These are phyloP conservation scores for Halichoerus grypus DNA, from an alignment of 2,113 vertebrate genomes.

Conservation along the genomic window DNA sequence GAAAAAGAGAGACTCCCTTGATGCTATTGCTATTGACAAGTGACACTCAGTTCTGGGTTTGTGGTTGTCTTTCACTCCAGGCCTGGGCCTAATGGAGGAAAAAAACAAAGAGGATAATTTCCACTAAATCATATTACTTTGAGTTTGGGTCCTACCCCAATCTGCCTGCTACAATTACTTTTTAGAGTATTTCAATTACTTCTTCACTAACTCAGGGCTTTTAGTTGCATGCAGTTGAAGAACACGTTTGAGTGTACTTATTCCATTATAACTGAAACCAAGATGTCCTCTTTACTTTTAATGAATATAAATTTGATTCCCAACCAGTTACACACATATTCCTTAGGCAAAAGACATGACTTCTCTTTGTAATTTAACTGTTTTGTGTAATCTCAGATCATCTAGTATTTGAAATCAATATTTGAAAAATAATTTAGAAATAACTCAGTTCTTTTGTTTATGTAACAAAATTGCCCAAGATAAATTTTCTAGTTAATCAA, in stretches of 20 bases:
- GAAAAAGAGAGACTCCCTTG: not conserved
- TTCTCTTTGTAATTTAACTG: not conserved
- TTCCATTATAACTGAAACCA: not conserved
- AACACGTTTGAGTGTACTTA: not conserved
- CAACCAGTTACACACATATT: not conserved
- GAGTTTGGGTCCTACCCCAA: not conserved
- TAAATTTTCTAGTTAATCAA: not conserved
- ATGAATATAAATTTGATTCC: not conserved
- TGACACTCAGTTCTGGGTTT: not conserved
- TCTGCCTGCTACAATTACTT: not conserved
- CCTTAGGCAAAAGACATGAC: not conserved
- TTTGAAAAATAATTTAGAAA: slow-evolving; percentile 16
- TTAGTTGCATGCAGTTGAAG: not conserved
- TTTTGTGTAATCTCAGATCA: not conserved
- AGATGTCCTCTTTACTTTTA: not conserved
- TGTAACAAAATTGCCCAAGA: not conserved
- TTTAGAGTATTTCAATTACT: not conserved
- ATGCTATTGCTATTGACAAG: not conserved
- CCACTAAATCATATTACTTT: not conserved
- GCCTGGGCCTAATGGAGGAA: not conserved
- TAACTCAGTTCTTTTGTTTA: not conserved
- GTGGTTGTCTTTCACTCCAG: not conserved
- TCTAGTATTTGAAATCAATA: not conserved
- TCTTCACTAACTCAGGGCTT: not conserved
- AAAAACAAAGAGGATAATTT: not conserved